These are phyloP conservation scores for Rhinella marina DNA, from an alignment of 2,797 vertebrate genomes.

Conservation along the genomic window DNA sequence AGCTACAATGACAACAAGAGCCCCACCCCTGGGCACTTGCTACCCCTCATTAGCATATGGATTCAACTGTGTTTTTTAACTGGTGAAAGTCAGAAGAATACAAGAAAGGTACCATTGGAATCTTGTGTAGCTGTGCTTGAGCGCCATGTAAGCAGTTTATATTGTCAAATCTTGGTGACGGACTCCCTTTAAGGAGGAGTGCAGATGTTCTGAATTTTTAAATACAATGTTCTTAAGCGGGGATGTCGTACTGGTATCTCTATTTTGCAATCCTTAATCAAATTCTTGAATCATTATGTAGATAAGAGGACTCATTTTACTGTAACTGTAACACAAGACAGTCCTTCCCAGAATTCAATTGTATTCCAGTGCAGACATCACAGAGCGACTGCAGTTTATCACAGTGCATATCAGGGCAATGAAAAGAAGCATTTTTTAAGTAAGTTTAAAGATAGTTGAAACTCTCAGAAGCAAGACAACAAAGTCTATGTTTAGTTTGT, in stretches of 20 bases:
- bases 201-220: neutral
- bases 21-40: no score
- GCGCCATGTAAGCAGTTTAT: no score
- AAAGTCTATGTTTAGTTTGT: no score
- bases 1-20: no score
- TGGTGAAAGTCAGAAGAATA: no score
- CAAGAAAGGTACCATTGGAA: no score
- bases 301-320: neutral
- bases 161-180: no score
- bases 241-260: neutral
- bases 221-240: neutral
- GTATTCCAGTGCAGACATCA: neutral
- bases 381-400: neutral
- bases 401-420: neutral
- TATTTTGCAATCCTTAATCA: neutral
- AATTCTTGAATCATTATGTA: neutral
- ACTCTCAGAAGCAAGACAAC: neutral
- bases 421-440: neutral
- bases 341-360: neutral
- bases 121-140: no score
- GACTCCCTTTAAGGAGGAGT: no score
- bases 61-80: no score
- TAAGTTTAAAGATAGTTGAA: neutral
- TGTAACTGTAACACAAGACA: slow-evolving; percentile 1
- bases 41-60: no score